These are phyloP conservation scores for Protaetia brevitarsis DNA, from an alignment of 1,140 invertebrate species.

Conservation along the genomic window DNA sequence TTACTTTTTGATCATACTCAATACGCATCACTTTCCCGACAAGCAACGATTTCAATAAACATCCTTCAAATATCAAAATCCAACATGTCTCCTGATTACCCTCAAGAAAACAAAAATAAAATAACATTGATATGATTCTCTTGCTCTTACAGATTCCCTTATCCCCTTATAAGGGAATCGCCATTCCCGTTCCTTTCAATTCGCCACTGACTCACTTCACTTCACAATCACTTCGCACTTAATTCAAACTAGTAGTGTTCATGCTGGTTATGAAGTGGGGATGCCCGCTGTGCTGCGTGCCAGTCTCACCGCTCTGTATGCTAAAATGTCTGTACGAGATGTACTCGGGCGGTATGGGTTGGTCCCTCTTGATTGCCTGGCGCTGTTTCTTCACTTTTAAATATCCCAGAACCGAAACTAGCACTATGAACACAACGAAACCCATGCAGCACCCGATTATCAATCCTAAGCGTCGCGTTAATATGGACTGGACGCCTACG, in stretches of 20 bases:
- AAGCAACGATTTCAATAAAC: no score
- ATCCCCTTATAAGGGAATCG: no score
- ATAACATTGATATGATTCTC: no score
- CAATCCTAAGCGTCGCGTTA: conserved; percentile 74
- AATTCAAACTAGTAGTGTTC: conserved; percentile 39
- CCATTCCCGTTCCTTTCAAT: no score
- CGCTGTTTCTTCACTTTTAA: conserved; percentile 82
- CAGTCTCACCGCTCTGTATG: conserved; percentile 54
- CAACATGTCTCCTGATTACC: no score
- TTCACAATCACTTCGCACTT: no score
- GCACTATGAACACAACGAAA: conserved; percentile 77
- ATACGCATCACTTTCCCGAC: no score
- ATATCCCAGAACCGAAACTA: conserved; percentile 79
- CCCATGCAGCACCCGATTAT: conserved; percentile 83
- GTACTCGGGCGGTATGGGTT: conserved; percentile 62
- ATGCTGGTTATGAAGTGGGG: conserved; percentile 47
- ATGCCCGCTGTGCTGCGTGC: conserved; percentile 44
- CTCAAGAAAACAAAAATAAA: no score
- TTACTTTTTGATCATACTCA: no score
- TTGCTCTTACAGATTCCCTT: no score
- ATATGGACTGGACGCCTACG: conserved; percentile 61
- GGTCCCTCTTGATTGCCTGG: conserved; percentile 66
- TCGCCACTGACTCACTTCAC: no score
- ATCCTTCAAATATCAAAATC: no score
- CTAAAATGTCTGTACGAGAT: conserved; percentile 70